Evolutionary conservation across 2,113 vertebrate genomes (phyloP).

Genomic region (Ceyx cyanopectus): DNA sequence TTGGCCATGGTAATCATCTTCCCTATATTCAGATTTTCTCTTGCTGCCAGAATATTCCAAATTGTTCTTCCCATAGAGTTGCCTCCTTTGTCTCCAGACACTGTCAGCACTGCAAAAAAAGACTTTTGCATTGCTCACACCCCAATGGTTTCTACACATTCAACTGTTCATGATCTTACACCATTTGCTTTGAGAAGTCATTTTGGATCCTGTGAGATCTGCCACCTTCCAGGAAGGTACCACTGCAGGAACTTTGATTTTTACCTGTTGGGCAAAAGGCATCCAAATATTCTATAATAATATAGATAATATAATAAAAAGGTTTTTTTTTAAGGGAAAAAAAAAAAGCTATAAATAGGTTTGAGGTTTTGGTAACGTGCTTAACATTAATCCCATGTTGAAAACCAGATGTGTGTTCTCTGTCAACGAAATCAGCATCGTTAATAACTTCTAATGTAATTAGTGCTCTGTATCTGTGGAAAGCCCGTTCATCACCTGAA

Average conservation of each 20-base stretch:
- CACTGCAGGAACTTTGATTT: neutral
- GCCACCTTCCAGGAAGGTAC: rapidly evolving
- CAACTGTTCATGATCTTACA: neutral
- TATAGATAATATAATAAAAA: too few species aligned
- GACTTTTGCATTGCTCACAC: neutral
- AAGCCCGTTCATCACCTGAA: neutral
- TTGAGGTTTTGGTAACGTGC: neutral
- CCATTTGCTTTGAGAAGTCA: neutral
- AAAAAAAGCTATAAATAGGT: neutral
- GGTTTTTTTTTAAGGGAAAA: too few species aligned
- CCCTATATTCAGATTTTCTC: neutral
- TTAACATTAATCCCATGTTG: neutral
- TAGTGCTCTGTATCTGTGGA: neutral
- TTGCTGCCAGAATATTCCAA: neutral
- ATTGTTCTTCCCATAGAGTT: neutral
- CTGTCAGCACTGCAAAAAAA: neutral
- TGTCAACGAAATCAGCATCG: neutral
- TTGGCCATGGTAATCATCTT: neutral
- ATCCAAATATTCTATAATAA: neutral
- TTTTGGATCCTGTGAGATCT: neutral
- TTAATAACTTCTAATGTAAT: neutral
- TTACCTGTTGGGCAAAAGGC: neutral
- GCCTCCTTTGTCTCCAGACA: neutral
- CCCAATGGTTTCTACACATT: neutral
- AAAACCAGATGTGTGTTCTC: neutral